Percentiles rank a stretch among this genome's conserved stretches.
phyloP scores from a whole-genome alignment of 1,140 invertebrate species.

The Diabrotica undecimpunctata region DNA sequence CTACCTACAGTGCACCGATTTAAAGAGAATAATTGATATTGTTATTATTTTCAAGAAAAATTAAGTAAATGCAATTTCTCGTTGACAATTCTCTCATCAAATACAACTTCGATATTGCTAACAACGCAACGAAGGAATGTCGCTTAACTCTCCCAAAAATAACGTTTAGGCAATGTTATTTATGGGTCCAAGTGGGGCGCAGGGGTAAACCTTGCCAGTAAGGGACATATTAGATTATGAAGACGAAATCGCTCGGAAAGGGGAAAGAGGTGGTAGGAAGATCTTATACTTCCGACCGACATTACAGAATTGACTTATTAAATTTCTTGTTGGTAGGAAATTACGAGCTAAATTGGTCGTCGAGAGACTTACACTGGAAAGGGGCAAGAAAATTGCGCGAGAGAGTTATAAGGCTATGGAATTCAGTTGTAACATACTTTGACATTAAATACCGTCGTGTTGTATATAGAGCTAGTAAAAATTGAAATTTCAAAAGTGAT shows the following conservation, averaged over 20 bases:
- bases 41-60: too few species aligned
- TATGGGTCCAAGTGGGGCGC: background rate
- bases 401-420: too few species aligned
- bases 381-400: too few species aligned
- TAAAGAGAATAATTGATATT: too few species aligned
- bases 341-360: background rate
- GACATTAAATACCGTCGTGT: too few species aligned
- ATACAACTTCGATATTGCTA: background rate
- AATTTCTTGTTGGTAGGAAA: background rate
- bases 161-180: background rate
- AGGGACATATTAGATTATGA: background rate
- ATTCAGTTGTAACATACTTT: too few species aligned
- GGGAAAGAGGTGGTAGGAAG: background rate
- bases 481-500: too few species aligned
- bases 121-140: background rate
- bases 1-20: too few species aligned
- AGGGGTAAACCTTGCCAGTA: background rate
- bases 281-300: background rate
- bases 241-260: background rate
- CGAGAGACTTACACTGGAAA: background rate
- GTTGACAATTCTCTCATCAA: too few species aligned
- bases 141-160: background rate
- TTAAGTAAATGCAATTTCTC: too few species aligned
- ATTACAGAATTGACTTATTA: background rate
- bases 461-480: too few species aligned